phyloP scores from a whole-genome alignment of 2,113 vertebrate genomes.

The Xiphophorus maculatus region DNA sequence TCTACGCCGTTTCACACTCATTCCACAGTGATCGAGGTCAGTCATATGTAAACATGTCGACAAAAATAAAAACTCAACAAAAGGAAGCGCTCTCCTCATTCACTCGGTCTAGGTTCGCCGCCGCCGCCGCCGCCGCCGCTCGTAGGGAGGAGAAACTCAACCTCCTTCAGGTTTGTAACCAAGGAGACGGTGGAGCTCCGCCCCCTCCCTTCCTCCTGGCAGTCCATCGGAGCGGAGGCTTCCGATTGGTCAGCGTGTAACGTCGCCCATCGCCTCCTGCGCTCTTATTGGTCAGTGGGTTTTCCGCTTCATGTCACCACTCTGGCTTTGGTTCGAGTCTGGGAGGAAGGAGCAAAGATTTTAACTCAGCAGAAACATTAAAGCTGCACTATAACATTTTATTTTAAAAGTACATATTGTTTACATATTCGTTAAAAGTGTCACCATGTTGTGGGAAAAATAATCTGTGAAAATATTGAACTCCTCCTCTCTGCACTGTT shows the following conservation, averaged over 20 bases:
- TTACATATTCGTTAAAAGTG: too few relatives aligned
- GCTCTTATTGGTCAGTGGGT: slow-evolving; percentile 87
- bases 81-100: slow-evolving; percentile 55
- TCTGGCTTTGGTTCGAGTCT: slow-evolving; percentile 99
- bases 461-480: too few relatives aligned
- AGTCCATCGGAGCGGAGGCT: slow-evolving; percentile 26
- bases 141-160: slow-evolving; percentile 25
- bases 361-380: too few relatives aligned
- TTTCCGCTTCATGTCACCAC: slow-evolving; percentile 94
- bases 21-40: slow-evolving; percentile 86
- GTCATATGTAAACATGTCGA: slow-evolving; percentile 85
- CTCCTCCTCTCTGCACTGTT: too few relatives aligned
- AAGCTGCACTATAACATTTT: too few relatives aligned
- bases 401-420: too few relatives aligned
- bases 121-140: slow-evolving; percentile 50
- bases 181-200: slow-evolving; percentile 35
- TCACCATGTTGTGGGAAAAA: too few relatives aligned
- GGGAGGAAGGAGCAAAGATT: slow-evolving; percentile 53
- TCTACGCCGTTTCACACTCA: slow-evolving; percentile 62
- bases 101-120: slow-evolving; percentile 56
- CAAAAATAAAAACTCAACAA: slow-evolving; percentile 68
- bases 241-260: slow-evolving; percentile 40
- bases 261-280: slow-evolving; percentile 19
- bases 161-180: slow-evolving; percentile 52
- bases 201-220: slow-evolving; percentile 25